phyloP scores from a whole-genome alignment of 2,888 invertebrate species.

The Drosophila rellima region DNA sequence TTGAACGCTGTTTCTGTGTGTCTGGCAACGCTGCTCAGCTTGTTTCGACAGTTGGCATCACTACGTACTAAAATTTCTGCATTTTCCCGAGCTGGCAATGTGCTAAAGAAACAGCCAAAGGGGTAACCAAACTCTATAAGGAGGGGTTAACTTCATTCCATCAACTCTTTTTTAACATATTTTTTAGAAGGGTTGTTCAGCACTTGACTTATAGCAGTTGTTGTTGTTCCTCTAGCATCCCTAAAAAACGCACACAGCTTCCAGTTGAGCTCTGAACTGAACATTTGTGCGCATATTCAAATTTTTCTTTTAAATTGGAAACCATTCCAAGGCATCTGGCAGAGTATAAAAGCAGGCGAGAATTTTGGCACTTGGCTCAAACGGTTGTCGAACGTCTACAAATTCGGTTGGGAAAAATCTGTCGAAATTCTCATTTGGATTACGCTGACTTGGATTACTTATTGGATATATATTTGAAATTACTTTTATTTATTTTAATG shows the following conservation, averaged over 20 bases:
- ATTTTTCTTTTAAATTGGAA: conserved; percentile 78
- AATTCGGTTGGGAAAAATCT: conserved; percentile 27
- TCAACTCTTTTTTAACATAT: conserved; percentile 10
- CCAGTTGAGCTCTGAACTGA: conserved; percentile 33
- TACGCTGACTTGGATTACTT: conserved; percentile 9
- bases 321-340: conserved; percentile 37
- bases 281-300: conserved; percentile 82
- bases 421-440: conserved; percentile 13
- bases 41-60: conserved; percentile 26
- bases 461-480: conserved; percentile 8
- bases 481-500: neutral
- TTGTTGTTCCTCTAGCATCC: conserved; percentile 18
- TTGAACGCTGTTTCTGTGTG: too few relatives aligned
- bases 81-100: conserved; percentile 1
- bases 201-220: conserved; percentile 4
- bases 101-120: conserved; percentile 20
- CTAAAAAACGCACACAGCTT: conserved; percentile 25
- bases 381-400: conserved; percentile 40
- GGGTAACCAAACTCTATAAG: neutral
- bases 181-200: conserved; percentile 63
- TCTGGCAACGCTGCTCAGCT: conserved; percentile 38
- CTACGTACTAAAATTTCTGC: conserved; percentile 38
- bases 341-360: conserved; percentile 60
- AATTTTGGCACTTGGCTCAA: conserved; percentile 34
- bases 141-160: conserved; percentile 12